Evolutionary conservation across 1,140 invertebrate genomes (phyloP), one percentile per base, ranked within the genome.

Genomic region (Bombus breviceps): DNA sequence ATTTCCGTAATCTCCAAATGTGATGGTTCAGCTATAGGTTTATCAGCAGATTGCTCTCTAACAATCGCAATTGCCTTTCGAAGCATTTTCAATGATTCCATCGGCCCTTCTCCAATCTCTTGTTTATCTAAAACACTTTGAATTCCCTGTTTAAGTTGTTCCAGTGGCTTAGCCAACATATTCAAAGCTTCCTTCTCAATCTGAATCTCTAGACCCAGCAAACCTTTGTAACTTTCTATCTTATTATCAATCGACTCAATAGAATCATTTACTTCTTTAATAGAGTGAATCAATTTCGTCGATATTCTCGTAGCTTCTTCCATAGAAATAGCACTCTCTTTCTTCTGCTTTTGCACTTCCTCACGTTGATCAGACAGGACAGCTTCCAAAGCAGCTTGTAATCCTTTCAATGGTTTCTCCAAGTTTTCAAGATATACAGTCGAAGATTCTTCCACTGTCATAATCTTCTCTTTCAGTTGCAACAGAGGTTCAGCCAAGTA

Each of bases 351-450:
- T 8, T n/a, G 22, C 2, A 10, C 3, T 47, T 62, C 64, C 37
- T 32, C 41, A 41, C 13, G 57, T 83, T 83, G 78, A 32, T 4
- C 12, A 3, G 15, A 59, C 22, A 69, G 25, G 37, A 82, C 18
- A 28, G n/a, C 78, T 66, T 90, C 77, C 4, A 90, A 10, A 15
- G 80, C 68, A 10, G 71, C 34, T 3, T 86, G 83, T 28, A 90
- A 9, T 28, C 74, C 15, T 41, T 86, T 71, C 37, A 92, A 74
- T 0, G 91, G 89, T 39, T n/a, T 34, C 32, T 92, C 81, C 25
- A 92, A 72, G 39, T 89, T 83, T 10, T 86, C 79, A n/a, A 92
- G 66, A 81, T 89, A 83, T 32, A 68, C 75, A 0, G 32, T 87
- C 2, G 91, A 62, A 0, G 87, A 92, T 22, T 89, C 78, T 4